Percentiles rank a stretch among this genome's conserved stretches.
These are phyloP conservation scores for Tenthredo notha DNA, from an alignment of 2,888 invertebrate species.

Conservation along the genomic window DNA sequence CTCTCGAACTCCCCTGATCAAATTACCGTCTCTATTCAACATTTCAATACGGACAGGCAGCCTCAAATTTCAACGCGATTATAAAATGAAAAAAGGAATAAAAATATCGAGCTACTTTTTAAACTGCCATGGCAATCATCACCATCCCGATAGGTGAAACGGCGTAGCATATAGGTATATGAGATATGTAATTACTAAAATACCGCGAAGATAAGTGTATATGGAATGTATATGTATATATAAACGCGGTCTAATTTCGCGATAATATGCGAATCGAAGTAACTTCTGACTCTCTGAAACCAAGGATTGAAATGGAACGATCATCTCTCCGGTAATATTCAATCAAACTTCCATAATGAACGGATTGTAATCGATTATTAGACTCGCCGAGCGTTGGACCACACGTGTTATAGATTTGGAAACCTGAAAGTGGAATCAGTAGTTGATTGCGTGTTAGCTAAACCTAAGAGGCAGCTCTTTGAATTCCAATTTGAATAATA, in stretches of 20 bases:
- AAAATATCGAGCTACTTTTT: conserved; percentile 26
- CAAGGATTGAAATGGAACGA: conserved; percentile 15
- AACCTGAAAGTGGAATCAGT: conserved; percentile 45
- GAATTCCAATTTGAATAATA: not conserved
- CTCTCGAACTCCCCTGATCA: conserved; percentile 4
- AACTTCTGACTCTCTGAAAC: conserved; percentile 19
- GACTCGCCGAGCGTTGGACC: conserved; percentile 29
- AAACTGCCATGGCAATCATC: conserved; percentile 30
- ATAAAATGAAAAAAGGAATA: not conserved
- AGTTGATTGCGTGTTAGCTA: conserved; percentile 43
- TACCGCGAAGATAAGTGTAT: not conserved
- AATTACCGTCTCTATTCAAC: conserved; percentile 10
- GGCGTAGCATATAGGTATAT: not conserved
- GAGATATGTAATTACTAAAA: conserved; percentile 28
- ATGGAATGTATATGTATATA: not conserved
- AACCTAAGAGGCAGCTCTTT: not conserved
- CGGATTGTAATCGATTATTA: conserved; percentile 52
- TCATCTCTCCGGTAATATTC: conserved; percentile 44
- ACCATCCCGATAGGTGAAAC: conserved; percentile 22
- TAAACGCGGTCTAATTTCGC: conserved; percentile 7
- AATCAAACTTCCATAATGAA: conserved; percentile 52
- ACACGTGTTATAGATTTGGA: conserved; percentile 48
- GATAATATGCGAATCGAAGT: conserved; percentile 33
- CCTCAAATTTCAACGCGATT: conserved; percentile 20
- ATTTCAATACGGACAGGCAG: conserved; percentile 22